Evolutionary conservation across 1,140 invertebrate genomes (phyloP).

Genomic region (Plectrocnemia conspersa): DNA sequence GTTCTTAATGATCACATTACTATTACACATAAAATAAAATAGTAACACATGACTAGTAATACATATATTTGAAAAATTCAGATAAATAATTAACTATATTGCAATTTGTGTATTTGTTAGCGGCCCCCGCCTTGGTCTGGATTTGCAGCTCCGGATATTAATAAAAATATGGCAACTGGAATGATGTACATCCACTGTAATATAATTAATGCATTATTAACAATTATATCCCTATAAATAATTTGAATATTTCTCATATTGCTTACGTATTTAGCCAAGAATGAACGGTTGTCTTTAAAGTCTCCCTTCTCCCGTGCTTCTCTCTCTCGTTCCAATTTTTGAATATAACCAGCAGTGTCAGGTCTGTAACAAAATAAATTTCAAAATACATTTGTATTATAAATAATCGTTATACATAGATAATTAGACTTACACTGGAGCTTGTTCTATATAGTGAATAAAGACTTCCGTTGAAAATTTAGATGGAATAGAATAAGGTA

Average conservation of each 20-base stretch:
- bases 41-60: too few species aligned
- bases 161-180: slow-evolving; percentile 77
- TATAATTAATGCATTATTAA: not conserved
- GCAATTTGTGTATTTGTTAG: too few species aligned
- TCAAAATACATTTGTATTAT: slow-evolving; percentile 28
- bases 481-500: slow-evolving; percentile 34
- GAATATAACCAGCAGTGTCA: slow-evolving; percentile 87
- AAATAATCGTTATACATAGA: slow-evolving; percentile 13
- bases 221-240: not conserved
- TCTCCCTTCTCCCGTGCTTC: slow-evolving; percentile 87
- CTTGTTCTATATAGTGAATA: slow-evolving; percentile 65
- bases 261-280: slow-evolving; percentile 95
- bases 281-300: slow-evolving; percentile 86
- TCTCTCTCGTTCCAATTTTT: slow-evolving; percentile 84
- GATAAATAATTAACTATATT: too few species aligned
- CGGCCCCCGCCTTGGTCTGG: slow-evolving; percentile 60
- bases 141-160: slow-evolving; percentile 78
- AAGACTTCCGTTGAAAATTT: slow-evolving; percentile 69
- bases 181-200: slow-evolving; percentile 96
- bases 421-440: slow-evolving; percentile 60
- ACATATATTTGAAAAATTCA: too few species aligned
- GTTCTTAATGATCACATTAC: too few species aligned
- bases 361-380: slow-evolving; percentile 58
- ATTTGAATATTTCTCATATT: not conserved
- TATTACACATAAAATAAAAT: too few species aligned